A percentile compares a stretch with the other conserved stretches of the same genome.
phyloP scores from a whole-genome alignment of 1,140 invertebrate species.

The Wasmannia auropunctata region DNA sequence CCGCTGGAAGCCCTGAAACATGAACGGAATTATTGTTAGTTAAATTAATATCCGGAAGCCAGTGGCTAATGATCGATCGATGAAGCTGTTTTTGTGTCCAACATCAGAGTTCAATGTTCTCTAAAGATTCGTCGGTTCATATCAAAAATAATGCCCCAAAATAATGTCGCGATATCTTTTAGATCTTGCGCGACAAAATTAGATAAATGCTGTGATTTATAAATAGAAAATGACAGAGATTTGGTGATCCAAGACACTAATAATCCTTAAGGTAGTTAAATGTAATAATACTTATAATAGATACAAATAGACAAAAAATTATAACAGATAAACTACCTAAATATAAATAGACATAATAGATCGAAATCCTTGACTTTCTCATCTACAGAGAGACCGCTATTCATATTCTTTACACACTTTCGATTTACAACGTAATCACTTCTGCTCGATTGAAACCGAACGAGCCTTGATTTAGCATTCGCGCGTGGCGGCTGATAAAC shows the following conservation, averaged over 20 bases:
- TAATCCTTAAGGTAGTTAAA: neutral
- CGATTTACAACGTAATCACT: constrained; percentile 42
- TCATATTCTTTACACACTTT: constrained; percentile 20
- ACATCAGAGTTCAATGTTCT: neutral
- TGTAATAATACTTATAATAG: neutral
- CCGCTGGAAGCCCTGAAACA: constrained; percentile 81
- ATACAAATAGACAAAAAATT: neutral
- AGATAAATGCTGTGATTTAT: neutral
- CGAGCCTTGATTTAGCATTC: constrained; percentile 12
- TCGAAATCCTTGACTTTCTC: neutral
- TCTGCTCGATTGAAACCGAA: neutral
- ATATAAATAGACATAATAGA: neutral
- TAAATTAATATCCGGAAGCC: constrained; percentile 17
- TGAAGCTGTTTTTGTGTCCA: neutral
- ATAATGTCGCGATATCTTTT: neutral
- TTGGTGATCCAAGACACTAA: no score
- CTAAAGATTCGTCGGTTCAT: neutral
- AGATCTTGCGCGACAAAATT: neutral
- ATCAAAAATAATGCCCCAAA: no score
- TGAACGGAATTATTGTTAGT: constrained; percentile 70
- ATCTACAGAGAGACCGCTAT: neutral
- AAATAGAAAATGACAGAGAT: neutral
- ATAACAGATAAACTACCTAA: no score
- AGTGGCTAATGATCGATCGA: neutral
- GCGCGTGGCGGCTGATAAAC: constrained; percentile 19